A percentile compares a stretch with the other conserved stretches of the same genome.
Evolutionary conservation across 2,113 vertebrate species (phyloP).

Genomic region (Notechis scutatus): DNA sequence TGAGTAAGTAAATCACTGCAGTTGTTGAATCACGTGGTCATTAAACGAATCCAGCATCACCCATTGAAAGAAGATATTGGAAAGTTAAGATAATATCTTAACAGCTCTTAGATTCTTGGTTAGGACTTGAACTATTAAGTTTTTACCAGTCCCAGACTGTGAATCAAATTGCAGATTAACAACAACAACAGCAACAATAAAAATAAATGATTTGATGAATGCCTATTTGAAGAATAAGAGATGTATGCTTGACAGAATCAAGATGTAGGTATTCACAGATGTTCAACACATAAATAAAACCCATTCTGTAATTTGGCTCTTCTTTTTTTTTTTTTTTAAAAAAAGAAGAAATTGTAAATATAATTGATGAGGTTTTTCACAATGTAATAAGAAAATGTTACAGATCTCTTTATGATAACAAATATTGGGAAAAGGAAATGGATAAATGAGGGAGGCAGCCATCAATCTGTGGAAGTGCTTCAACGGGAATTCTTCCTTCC

Average conservation of each 20-base stretch:
- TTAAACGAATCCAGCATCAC: neutral
- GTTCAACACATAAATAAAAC: constrained; percentile 56
- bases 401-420: constrained; percentile 38
- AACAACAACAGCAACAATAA: neutral
- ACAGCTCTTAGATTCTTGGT: neutral
- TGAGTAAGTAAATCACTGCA: neutral
- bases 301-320: constrained; percentile 38
- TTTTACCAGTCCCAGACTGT: neutral
- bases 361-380: constrained; percentile 44
- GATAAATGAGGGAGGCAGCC: neutral
- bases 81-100: neutral
- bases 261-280: constrained; percentile 55
- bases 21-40: neutral
- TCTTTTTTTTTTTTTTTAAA: too few species aligned
- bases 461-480: constrained; percentile 46
- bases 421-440: constrained; percentile 15
- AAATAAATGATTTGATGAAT: constrained; percentile 34
- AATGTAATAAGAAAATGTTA: constrained; percentile 32
- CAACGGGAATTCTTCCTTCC: constrained; percentile 9
- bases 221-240: constrained; percentile 42
- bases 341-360: constrained; percentile 34
- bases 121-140: neutral
- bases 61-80: neutral
- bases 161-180: neutral
- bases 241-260: constrained; percentile 45